phyloP scores from a whole-genome alignment of 2,113 vertebrate genomes.

The Illadopsis cleaveri region DNA sequence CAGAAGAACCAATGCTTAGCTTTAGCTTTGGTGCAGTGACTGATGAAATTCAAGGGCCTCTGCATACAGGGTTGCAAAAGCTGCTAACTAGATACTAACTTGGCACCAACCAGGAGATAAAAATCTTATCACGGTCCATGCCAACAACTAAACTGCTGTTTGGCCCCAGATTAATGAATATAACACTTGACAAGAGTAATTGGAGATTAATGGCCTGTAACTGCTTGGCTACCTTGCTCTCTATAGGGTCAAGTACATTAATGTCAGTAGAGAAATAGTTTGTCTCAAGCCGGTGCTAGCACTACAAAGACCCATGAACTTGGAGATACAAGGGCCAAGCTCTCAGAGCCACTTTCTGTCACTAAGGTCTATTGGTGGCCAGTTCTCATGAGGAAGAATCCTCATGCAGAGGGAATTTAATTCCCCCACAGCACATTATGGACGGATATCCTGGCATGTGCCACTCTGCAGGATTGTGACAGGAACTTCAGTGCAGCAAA shows the following conservation, averaged over 20 bases:
- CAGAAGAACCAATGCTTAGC: not conserved
- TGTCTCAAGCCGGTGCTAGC: not conserved
- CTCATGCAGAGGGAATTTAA: not conserved
- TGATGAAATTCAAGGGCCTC: rapidly evolving
- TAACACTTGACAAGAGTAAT: not conserved
- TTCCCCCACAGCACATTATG: rapidly evolving
- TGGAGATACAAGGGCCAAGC: not conserved
- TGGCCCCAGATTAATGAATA: not conserved
- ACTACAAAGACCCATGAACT: not conserved
- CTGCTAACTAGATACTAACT: not conserved
- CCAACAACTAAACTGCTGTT: not conserved
- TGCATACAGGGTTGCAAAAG: not conserved
- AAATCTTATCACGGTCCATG: not conserved
- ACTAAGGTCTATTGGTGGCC: not conserved
- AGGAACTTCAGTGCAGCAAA: not conserved
- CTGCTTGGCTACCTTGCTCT: not conserved
- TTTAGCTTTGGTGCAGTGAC: rapidly evolving
- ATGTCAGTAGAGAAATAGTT: not conserved
- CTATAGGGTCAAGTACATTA: not conserved
- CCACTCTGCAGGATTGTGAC: not conserved
- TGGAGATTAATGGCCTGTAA: conserved; percentile 31
- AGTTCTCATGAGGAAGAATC: not conserved
- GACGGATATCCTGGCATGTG: rapidly evolving
- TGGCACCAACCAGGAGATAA: not conserved
- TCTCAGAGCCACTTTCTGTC: not conserved